phyloP scores from a whole-genome alignment of 2,113 vertebrate species.

The Paraplagusia blochii region DNA sequence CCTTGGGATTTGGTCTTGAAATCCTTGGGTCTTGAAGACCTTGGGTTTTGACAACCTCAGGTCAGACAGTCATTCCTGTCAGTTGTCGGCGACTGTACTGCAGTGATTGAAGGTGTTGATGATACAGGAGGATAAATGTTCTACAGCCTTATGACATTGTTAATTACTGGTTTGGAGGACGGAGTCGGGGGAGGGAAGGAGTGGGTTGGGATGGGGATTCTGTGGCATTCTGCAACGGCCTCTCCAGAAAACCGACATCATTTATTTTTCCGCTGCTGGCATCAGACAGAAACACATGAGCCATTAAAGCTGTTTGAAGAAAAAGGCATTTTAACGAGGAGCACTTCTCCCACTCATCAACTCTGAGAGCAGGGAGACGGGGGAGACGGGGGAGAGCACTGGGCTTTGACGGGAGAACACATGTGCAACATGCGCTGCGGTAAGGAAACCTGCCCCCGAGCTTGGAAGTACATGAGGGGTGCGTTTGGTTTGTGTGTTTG shows the following conservation, averaged over 20 bases:
- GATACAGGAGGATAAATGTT: constrained; percentile 48
- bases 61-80: too few relatives aligned
- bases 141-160: constrained; percentile 46
- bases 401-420: constrained; percentile 28
- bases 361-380: constrained; percentile 22
- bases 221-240: constrained; percentile 62
- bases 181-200: constrained; percentile 6
- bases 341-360: constrained; percentile 39
- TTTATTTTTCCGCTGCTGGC: constrained; percentile 64
- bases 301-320: constrained; percentile 65
- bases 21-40: too few relatives aligned
- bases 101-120: constrained; percentile 58
- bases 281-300: constrained; percentile 47
- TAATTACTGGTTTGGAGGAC: constrained; percentile 58
- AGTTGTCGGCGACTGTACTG: neutral
- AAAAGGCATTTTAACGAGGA: constrained; percentile 55
- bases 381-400: neutral
- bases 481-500: constrained; percentile 36
- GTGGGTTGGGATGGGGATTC: too few relatives aligned
- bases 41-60: too few relatives aligned
- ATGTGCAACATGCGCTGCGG: constrained; percentile 17
- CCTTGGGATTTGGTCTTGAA: too few relatives aligned
- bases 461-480: constrained; percentile 10
- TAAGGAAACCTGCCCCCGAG: constrained; percentile 18
- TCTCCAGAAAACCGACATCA: constrained; percentile 53